Evolutionary conservation across 2,797 vertebrate species (phyloP).

Genomic region (Peromyscus nudipes): DNA sequence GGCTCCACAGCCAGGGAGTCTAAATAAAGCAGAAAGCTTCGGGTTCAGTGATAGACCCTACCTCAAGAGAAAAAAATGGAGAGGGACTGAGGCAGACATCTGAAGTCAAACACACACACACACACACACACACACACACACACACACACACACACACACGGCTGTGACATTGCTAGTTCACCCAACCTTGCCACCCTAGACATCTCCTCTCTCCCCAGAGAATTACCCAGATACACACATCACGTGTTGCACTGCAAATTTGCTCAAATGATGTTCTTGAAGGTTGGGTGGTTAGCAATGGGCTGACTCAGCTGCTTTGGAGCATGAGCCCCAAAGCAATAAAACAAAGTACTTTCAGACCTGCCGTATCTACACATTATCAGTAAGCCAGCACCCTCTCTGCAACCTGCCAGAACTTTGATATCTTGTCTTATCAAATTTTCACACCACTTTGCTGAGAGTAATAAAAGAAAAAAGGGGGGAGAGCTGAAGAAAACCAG

Average conservation of each 20-base stretch:
- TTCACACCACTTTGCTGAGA: slow-evolving; percentile 48
- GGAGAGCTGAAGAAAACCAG: background rate
- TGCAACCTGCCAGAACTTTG: slow-evolving; percentile 24
- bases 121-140: background rate
- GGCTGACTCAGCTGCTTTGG: slow-evolving; percentile 74
- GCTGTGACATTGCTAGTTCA: background rate
- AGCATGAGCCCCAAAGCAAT: slow-evolving; percentile 55
- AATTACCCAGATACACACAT: slow-evolving; percentile 37
- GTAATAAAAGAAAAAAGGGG: background rate
- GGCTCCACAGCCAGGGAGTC: background rate
- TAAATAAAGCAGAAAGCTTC: background rate
- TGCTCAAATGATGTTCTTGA: slow-evolving; percentile 33
- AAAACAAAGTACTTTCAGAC: slow-evolving; percentile 21
- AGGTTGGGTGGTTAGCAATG: slow-evolving; percentile 35
- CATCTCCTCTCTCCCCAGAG: background rate
- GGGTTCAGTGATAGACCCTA: background rate
- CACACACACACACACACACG: background rate
- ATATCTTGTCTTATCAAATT: slow-evolving; percentile 66
- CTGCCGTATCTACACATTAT: slow-evolving; percentile 13
- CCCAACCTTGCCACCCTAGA: background rate
- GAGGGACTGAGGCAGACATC: background rate
- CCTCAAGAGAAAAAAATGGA: background rate
- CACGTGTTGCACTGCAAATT: background rate
- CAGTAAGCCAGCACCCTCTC: slow-evolving; percentile 19
- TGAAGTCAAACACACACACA: background rate